Percentiles rank a stretch among this genome's conserved stretches.
Evolutionary conservation across 2,888 invertebrate species (phyloP).

Genomic region (Ochropacha duplaris): DNA sequence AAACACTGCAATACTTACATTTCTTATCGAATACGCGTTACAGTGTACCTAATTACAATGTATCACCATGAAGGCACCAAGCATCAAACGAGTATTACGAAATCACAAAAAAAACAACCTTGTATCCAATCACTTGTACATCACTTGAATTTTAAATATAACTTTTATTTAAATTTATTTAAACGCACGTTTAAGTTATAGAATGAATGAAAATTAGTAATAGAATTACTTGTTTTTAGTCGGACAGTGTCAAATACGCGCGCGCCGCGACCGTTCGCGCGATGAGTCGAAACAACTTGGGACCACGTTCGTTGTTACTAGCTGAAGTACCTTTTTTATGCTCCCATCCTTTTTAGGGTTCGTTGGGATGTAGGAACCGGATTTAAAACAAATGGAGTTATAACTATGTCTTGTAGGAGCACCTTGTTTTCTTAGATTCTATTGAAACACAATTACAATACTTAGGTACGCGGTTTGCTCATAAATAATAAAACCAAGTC

Average conservation of each 20-base stretch:
- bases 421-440: too few relatives aligned
- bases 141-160: too few relatives aligned
- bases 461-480: too few relatives aligned
- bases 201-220: background rate
- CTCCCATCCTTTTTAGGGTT: conserved; percentile 62
- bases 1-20: conserved; percentile 4
- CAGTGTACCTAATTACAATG: conserved; percentile 1
- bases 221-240: conserved; percentile 17
- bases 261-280: conserved; percentile 36
- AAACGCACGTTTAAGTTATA: background rate
- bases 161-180: background rate
- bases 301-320: conserved; percentile 23
- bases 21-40: conserved; percentile 1
- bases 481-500: too few relatives aligned
- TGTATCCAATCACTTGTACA: background rate
- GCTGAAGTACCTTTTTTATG: conserved; percentile 43
- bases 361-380: conserved; percentile 35
- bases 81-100: background rate
- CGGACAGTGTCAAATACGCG: conserved; percentile 26
- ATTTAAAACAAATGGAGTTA: conserved; percentile 6
- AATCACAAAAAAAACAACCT: background rate
- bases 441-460: too few relatives aligned
- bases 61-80: conserved; percentile 1
- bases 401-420: background rate
- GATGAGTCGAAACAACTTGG: conserved; percentile 50